Conservation (phyloP, 2,113 vertebrate genomes). For the Syrrhaptes paradoxus region DNA sequence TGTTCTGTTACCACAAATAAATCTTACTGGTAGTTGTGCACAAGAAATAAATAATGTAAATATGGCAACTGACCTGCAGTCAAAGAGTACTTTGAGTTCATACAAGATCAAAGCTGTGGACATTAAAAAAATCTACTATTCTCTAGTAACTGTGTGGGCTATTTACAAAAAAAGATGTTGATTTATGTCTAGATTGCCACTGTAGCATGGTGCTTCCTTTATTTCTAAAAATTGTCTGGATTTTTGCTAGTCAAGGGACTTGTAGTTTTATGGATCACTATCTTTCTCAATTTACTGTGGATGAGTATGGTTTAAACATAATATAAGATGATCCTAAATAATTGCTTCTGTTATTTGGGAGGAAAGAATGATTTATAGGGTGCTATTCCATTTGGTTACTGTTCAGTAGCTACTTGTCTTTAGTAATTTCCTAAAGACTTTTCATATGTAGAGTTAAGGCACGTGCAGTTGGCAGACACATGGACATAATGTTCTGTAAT, state of each 20-base stretch:
- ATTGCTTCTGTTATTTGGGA: slow-evolving; percentile 22
- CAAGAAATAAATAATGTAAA: neutral
- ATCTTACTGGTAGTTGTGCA: neutral
- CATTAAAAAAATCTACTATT: neutral
- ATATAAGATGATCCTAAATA: slow-evolving; percentile 6
- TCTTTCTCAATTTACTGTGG: neutral
- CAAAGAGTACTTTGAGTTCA: neutral
- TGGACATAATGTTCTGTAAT: slow-evolving; percentile 68
- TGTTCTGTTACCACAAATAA: neutral
- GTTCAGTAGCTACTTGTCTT: slow-evolving; percentile 66
- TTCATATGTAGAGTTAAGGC: slow-evolving; percentile 60
- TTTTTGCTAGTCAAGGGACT: neutral
- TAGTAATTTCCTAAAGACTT: slow-evolving; percentile 67
- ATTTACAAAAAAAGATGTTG: neutral
- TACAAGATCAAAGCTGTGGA: neutral
- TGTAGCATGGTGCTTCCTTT: neutral
- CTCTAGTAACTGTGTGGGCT: neutral
- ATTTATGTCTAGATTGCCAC: neutral
- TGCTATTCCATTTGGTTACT: slow-evolving; percentile 47
- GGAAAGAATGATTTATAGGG: neutral
- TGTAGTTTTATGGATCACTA: neutral
- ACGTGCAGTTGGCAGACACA: slow-evolving; percentile 64
- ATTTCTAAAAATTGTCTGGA: neutral
- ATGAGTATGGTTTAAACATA: neutral
- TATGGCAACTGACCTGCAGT: neutral